Conservation (phyloP, 2,113 vertebrate genomes). For the Hiodon alosoides region DNA sequence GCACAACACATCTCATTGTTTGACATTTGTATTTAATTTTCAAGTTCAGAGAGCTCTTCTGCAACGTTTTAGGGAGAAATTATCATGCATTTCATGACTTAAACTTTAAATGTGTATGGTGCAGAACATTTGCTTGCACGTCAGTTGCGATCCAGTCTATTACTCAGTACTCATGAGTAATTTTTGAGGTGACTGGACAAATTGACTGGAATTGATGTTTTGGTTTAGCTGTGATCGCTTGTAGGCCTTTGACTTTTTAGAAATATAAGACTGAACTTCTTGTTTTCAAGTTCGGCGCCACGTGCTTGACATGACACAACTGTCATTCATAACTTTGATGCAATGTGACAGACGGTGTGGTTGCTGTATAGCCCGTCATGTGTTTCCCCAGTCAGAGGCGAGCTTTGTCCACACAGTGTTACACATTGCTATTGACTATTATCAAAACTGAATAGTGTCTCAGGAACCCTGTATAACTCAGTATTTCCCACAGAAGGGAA, state of each 20-base stretch:
- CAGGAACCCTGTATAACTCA: neutral
- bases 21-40: slow-evolving; percentile 25
- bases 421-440: slow-evolving; percentile 1
- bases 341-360: neutral
- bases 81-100: too few relatives aligned
- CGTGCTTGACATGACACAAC: slow-evolving; percentile 18
- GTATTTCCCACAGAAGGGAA: neutral
- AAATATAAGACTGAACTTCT: slow-evolving; percentile 20
- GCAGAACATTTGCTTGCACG: neutral
- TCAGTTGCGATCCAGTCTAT: too few relatives aligned
- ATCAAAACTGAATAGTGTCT: neutral
- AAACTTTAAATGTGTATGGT: neutral
- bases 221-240: slow-evolving; percentile 3
- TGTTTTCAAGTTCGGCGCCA: slow-evolving; percentile 7
- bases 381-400: neutral
- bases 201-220: neutral
- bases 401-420: neutral
- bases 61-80: neutral
- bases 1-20: slow-evolving; percentile 25
- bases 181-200: neutral
- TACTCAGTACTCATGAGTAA: too few relatives aligned
- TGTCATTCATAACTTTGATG: slow-evolving; percentile 16
- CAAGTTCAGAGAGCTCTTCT: slow-evolving; percentile 28
- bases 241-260: slow-evolving; percentile 11
- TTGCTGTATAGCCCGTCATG: slow-evolving; percentile 4